A percentile compares a stretch with the other conserved stretches of the same genome.
phyloP scores from a whole-genome alignment of 2,888 invertebrate species.

The Seira sanloemensis region DNA sequence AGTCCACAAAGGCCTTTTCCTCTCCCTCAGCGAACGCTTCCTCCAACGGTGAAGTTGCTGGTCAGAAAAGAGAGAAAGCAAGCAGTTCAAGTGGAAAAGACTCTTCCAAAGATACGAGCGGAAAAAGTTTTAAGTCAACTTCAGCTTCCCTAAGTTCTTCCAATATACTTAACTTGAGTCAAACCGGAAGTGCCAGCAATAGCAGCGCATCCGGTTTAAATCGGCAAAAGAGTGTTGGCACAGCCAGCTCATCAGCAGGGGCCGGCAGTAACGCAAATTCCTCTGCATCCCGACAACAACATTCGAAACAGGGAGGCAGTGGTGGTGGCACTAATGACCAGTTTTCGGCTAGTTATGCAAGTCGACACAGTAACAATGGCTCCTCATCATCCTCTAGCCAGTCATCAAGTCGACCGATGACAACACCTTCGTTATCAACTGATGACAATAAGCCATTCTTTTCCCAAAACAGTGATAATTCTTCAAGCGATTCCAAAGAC shows the following conservation, averaged over 20 bases:
- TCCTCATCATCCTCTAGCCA: slow-evolving; percentile 15
- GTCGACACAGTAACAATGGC: slow-evolving; percentile 23
- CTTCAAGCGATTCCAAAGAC: slow-evolving; percentile 46
- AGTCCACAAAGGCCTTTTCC: slow-evolving; percentile 29
- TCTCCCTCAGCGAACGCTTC: slow-evolving; percentile 3
- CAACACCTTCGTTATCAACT: slow-evolving; percentile 37
- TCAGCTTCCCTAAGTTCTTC: slow-evolving; percentile 13
- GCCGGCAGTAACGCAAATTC: slow-evolving; percentile 30
- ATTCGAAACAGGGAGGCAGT: slow-evolving; percentile 4
- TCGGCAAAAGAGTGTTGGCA: slow-evolving; percentile 37
- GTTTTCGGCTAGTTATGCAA: slow-evolving; percentile 24
- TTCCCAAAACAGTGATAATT: slow-evolving; percentile 51
- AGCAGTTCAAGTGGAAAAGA: slow-evolving; percentile 50
- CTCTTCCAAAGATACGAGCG: slow-evolving; percentile 20
- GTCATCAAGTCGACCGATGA: slow-evolving; percentile 19
- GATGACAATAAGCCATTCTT: slow-evolving; percentile 32
- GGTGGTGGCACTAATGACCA: slow-evolving; percentile 13
- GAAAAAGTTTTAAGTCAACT: slow-evolving; percentile 54
- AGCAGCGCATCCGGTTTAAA: slow-evolving; percentile 30
- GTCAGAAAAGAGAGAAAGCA: slow-evolving; percentile 43
- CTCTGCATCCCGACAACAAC: slow-evolving; percentile 20
- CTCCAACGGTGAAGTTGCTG: slow-evolving; percentile 45
- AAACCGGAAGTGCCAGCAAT: slow-evolving; percentile 41
- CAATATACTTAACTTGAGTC: slow-evolving; percentile 26
- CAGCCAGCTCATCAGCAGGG: slow-evolving; percentile 21